Percentiles rank a stretch among this genome's conserved stretches.
These are phyloP conservation scores for Sus cebifrons DNA, from an alignment of 2,797 vertebrate genomes.

Conservation along the genomic window DNA sequence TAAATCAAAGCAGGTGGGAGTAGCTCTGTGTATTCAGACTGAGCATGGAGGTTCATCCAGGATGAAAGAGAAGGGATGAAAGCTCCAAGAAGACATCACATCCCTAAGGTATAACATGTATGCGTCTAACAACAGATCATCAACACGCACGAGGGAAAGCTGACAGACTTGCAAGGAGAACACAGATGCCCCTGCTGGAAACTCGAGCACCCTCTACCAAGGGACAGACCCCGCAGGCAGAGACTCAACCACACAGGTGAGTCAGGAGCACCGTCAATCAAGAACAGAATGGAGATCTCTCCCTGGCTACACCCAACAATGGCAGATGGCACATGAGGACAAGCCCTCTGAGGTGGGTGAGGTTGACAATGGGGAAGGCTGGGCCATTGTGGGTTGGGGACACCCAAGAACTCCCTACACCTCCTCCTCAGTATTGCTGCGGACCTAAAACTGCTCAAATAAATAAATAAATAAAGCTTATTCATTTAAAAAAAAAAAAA, in stretches of 20 bases:
- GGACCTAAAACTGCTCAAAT: background rate
- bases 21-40: background rate
- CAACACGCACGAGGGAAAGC: background rate
- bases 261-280: background rate
- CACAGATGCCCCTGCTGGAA: background rate
- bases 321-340: background rate
- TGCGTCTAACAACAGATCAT: background rate
- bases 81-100: background rate
- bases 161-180: background rate
- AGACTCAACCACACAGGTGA: background rate
- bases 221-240: background rate
- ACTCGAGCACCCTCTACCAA: background rate
- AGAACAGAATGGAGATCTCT: background rate
- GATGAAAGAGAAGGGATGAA: background rate
- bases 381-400: background rate
- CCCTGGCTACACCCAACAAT: background rate
- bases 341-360: background rate
- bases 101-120: background rate
- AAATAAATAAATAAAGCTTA: no score
- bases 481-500: background rate
- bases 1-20: background rate
- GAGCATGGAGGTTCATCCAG: background rate
- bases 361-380: rapidly evolving
- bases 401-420: background rate
- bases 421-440: background rate